These are phyloP conservation scores for Scaptomyza hsui DNA, from an alignment of 1,140 invertebrate genomes.

Conservation along the genomic window DNA sequence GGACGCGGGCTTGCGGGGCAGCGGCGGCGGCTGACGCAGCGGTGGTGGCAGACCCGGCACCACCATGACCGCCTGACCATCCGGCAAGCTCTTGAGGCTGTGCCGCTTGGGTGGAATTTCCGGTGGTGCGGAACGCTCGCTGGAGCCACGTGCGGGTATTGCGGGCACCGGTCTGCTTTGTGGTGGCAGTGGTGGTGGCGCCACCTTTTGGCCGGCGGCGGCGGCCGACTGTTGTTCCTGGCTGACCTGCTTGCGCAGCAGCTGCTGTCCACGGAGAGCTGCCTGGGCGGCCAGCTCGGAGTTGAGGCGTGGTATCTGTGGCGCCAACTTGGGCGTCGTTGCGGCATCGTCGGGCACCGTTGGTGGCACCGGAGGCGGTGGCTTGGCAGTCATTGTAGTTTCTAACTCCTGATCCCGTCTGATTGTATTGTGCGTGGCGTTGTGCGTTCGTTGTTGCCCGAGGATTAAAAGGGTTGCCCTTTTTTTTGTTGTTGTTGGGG, in stretches of 20 bases:
- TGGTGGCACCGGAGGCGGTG: conserved; percentile 64
- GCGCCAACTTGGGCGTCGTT: conserved; percentile 66
- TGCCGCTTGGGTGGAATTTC: conserved; percentile 83
- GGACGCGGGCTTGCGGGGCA: conserved; percentile 77
- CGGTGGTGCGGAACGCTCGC: conserved; percentile 70
- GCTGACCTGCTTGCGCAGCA: conserved; percentile 71
- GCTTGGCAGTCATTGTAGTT: conserved; percentile 67
- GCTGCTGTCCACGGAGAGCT: conserved; percentile 74
- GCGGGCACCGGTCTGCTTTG: conserved; percentile 77
- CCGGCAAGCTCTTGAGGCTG: conserved; percentile 77
- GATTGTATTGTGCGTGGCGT: conserved; percentile 30
- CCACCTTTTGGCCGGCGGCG: conserved; percentile 21
- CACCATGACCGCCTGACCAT: conserved; percentile 62
- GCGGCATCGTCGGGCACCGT: conserved; percentile 47
- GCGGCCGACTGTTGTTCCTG: conserved; percentile 46
- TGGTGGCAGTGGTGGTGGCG: conserved; percentile 72
- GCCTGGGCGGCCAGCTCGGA: conserved; percentile 81
- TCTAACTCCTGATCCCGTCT: background rate
- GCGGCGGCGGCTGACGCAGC: conserved; percentile 70
- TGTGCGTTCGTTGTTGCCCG: conserved; percentile 49
- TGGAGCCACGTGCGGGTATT: conserved; percentile 77
- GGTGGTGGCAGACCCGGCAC: conserved; percentile 60
- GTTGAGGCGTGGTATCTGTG: conserved; percentile 79
- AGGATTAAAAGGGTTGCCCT: background rate
- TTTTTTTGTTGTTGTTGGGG: conserved; percentile 3